Percentiles rank a stretch among this genome's conserved stretches.
These are phyloP conservation scores for Chaetogeoica ovagalla DNA, from an alignment of 2,888 invertebrate genomes.

Conservation along the genomic window DNA sequence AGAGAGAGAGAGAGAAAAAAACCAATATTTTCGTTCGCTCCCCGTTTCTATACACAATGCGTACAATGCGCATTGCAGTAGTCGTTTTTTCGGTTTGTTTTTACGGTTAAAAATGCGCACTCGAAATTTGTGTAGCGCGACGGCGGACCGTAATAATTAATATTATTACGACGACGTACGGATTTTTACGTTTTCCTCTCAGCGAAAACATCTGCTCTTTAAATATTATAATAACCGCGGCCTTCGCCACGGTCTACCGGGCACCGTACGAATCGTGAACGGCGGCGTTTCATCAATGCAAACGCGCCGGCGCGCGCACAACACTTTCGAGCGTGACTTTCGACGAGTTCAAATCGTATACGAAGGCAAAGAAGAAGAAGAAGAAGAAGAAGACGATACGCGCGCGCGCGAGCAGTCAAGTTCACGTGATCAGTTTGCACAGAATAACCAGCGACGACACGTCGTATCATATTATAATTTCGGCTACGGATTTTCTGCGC, in stretches of 20 bases:
- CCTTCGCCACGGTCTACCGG: constrained; percentile 45
- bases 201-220: constrained; percentile 37
- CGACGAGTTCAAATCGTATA: background rate
- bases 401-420: background rate
- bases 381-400: constrained; percentile 12
- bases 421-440: background rate
- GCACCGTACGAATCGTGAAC: constrained; percentile 23
- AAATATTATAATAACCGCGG: constrained; percentile 7
- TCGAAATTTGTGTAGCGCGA: constrained; percentile 12
- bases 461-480: background rate
- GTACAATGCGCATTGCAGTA: too few species aligned
- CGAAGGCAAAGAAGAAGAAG: constrained; percentile 1
- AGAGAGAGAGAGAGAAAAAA: too few species aligned
- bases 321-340: constrained; percentile 5
- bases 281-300: constrained; percentile 16
- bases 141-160: background rate
- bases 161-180: constrained; percentile 21
- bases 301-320: background rate
- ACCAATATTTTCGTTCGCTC: background rate
- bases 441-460: background rate
- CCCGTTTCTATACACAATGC: background rate
- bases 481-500: too few species aligned
- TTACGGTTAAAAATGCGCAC: background rate
- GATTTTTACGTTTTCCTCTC: constrained; percentile 38
- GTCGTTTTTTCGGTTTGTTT: background rate